Evolutionary conservation across 2,888 invertebrate genomes (phyloP), one percentile per base, ranked within the genome.

Genomic region (Punctoribates punctum): DNA sequence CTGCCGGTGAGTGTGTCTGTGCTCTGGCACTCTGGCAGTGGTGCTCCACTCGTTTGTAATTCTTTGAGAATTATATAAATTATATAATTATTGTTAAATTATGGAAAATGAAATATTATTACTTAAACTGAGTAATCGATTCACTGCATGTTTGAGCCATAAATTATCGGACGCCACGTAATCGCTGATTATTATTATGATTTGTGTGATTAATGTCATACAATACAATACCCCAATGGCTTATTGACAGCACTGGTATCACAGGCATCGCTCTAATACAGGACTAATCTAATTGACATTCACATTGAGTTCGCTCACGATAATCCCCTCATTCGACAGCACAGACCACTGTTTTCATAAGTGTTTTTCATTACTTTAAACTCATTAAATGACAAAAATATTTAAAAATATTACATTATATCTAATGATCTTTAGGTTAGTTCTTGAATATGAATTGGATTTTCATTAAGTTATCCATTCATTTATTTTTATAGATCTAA

Each of bases 291-390:
- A 62, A 62, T 62, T 62, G 62, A 62, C 62, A 62, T 62, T 62
- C 62, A 62, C 62, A 62, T 62, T 20, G 62, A 62, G 62, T 62
- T 29, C 62, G 4, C 6, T 27, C 62, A 54, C 62, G 29, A 62
- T 62, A 62, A 62, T 62, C 62, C 62, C 62, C 62, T 62, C 62
- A 62, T 62, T 62, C 29, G 27, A 34, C 17, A 62, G 13, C 13
- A 6, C n/a, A 54, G 20, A 62, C 13, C 62, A 62, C 62, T 62
- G 62, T 34, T 62, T 62, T 29, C 29, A 62, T 62, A 62, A 62
- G 62, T 62, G 62, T 62, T 62, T 54, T 62, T n/a, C 62, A 62
- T 62, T 62, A 62, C 62, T 62, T 62, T 62, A 62, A 62, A 62
- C 29, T 34, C 62, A 62, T 62, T 62, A 62, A 29, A 27, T 29